Evolutionary conservation across 2,888 invertebrate genomes (phyloP), one percentile per base, ranked within the genome.

Genomic region (Autographa pulchrina): DNA sequence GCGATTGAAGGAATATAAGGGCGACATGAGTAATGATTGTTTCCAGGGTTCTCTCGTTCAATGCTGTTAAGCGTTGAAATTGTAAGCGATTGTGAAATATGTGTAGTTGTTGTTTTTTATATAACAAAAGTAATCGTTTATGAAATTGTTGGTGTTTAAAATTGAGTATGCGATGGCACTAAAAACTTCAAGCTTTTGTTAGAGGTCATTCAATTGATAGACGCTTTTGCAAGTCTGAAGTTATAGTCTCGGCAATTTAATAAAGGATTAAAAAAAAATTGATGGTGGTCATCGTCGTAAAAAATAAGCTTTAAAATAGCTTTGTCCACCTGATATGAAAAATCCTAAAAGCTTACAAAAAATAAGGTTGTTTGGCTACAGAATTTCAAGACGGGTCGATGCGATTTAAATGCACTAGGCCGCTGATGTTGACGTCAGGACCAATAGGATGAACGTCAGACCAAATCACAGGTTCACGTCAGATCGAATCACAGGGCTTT

Each of bases 1-100:
- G 48, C 52, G 13, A n/a, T 59, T 20, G 18, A 41, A 38, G 32
- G 62, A 63, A 60, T 65, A 38, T 65, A 38, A 25, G 71, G 76
- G 71, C 18, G 70, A 70, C 64, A 20, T 58, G 80, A 77, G 52
- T 77, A 56, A 80, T 80, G 80, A 67, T 58, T 80, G 76, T 75
- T 68, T 68, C 25, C n/a, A 8, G 62, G 59, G 72, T 56, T 61
- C n/a, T 48, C 59, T 41, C 58, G 61, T 79, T 73, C 59, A 63
- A 52, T 66, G 56, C 59, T 58, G 43, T 61, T 41, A 31, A 54
- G 63, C 48, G 66, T 7, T 20, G 31, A 18, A 16, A 25, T 58
- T 38, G 56, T 25, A 9, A 52, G 48, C 43, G 13, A 20, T 20
- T 25, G 38, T 38, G 6, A 41, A 20, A 41, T 13, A 61, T 48